These are phyloP conservation scores for Phortica magna DNA, from an alignment of 2,888 invertebrate species.

Conservation along the genomic window DNA sequence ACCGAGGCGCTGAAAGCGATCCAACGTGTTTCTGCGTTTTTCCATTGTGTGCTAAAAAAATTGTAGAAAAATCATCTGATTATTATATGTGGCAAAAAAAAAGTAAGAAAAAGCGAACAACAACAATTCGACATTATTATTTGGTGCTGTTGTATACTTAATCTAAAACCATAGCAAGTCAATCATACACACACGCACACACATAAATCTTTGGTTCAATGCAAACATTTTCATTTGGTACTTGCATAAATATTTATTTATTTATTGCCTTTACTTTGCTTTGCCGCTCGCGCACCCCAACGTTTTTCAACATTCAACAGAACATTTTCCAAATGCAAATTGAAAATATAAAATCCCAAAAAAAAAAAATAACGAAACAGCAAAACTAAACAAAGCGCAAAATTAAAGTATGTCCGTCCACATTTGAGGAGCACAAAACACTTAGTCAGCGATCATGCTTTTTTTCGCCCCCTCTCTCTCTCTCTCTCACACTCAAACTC, in stretches of 20 bases:
- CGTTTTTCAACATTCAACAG: conserved; percentile 4
- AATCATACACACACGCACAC: background rate
- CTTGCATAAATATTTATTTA: conserved; percentile 30
- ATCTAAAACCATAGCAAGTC: background rate
- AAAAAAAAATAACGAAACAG: background rate
- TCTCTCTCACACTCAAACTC: background rate
- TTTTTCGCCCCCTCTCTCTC: background rate
- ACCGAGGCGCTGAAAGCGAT: conserved; percentile 88
- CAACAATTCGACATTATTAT: conserved; percentile 33
- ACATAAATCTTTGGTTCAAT: conserved; percentile 26
- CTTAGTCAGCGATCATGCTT: background rate
- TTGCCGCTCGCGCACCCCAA: background rate
- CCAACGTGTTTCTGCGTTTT: conserved; percentile 84
- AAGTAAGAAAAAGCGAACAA: no score
- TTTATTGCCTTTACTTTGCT: conserved; percentile 21
- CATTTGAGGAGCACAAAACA: background rate
- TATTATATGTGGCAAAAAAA: no score
- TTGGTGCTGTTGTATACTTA: conserved; percentile 16
- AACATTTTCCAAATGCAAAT: conserved; percentile 8
- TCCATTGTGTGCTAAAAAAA: conserved; percentile 75
- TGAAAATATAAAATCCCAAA: background rate
- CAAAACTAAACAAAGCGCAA: conserved; percentile 32
- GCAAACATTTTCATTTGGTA: conserved; percentile 28
- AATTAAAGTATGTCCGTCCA: background rate
- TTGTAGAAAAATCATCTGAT: background rate